Conservation (phyloP, 1,140 invertebrate species). For the Orius insidiosus region DNA sequence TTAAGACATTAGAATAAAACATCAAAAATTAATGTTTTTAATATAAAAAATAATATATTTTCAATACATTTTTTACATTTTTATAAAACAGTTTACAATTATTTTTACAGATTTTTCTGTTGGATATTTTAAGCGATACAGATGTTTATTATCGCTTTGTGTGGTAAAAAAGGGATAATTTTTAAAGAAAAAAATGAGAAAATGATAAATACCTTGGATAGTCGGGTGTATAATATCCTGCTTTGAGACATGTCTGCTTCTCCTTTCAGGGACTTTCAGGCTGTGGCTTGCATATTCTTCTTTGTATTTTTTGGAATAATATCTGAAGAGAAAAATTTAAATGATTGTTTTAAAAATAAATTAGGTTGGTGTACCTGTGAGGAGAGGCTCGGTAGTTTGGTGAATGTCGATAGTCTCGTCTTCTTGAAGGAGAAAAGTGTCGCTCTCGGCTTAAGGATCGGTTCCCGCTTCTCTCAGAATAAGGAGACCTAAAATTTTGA, state of each 20-base stretch:
- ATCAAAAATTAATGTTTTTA: too few relatives aligned
- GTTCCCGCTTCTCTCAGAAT: slow-evolving; percentile 5
- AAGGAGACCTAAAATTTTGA: slow-evolving; percentile 13
- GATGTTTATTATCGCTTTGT: too few relatives aligned
- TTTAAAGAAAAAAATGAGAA: too few relatives aligned
- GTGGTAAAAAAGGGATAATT: too few relatives aligned
- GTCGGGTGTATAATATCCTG: slow-evolving; percentile 4
- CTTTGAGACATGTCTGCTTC: not conserved
- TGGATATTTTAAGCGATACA: too few relatives aligned
- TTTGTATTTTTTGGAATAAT: slow-evolving; percentile 20
- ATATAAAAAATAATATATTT: too few relatives aligned
- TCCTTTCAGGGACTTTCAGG: slow-evolving; percentile 4
- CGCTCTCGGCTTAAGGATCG: slow-evolving; percentile 9
- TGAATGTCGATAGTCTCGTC: slow-evolving; percentile 2
- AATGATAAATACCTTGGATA: slow-evolving; percentile 9
- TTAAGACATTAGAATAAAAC: too few relatives aligned
- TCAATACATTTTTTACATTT: too few relatives aligned
- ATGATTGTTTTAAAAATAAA: too few relatives aligned
- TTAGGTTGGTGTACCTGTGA: too few relatives aligned
- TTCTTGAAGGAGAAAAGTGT: slow-evolving; percentile 13
- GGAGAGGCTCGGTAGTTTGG: slow-evolving; percentile 6
- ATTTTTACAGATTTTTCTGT: too few relatives aligned
- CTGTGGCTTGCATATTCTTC: slow-evolving; percentile 20
- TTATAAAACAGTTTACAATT: too few relatives aligned
- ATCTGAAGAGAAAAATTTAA: slow-evolving; percentile 7